Evolutionary conservation across 2,888 invertebrate species (phyloP).

Genomic region (Smittia aterrima): DNA sequence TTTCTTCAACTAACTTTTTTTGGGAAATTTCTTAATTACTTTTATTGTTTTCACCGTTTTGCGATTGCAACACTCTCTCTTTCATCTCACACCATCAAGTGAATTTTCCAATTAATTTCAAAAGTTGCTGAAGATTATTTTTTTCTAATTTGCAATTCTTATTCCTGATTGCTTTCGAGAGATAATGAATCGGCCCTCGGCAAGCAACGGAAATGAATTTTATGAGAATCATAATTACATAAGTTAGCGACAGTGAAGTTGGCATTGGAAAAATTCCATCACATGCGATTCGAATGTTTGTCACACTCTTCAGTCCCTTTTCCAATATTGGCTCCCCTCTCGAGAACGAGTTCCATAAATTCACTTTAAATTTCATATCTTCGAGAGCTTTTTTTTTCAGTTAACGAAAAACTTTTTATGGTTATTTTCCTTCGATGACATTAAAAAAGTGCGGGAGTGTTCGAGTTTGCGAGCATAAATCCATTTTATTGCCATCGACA

Average conservation of each 20-base stretch:
- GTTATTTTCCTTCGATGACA: background rate
- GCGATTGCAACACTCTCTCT: too few relatives aligned
- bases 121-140: too few relatives aligned
- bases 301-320: background rate
- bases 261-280: background rate
- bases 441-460: background rate
- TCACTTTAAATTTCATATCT: background rate
- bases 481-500: slow-evolving; percentile 32
- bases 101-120: too few relatives aligned
- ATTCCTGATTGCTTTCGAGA: background rate
- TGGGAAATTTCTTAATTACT: background rate
- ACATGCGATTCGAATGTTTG: background rate
- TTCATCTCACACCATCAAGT: too few relatives aligned
- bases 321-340: background rate
- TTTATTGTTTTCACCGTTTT: background rate
- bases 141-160: slow-evolving; percentile 34
- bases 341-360: background rate
- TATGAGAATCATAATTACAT: slow-evolving; percentile 31
- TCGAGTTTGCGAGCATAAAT: slow-evolving; percentile 28
- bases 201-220: background rate
- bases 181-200: background rate
- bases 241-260: background rate
- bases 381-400: background rate
- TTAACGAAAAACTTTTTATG: slow-evolving; percentile 8
- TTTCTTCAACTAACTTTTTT: too few relatives aligned